Conservation (phyloP, 2,113 vertebrate genomes). For the Ceyx cyanopectus region DNA sequence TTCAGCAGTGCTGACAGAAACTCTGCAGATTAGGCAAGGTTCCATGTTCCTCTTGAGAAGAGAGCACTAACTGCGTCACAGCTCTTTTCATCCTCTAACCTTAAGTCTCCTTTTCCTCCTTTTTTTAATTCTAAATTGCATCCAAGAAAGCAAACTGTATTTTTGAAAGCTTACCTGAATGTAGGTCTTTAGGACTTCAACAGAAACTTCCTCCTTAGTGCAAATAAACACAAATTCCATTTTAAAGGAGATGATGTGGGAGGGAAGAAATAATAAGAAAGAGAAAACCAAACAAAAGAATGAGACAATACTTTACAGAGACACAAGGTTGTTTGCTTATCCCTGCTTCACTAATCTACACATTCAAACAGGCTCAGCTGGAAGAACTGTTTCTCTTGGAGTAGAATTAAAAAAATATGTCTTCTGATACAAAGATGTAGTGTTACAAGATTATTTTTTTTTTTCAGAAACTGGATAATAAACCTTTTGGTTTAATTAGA, state of each 20-base stretch:
- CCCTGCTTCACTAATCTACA: background rate
- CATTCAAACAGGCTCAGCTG: background rate
- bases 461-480: background rate
- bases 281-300: background rate
- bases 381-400: background rate
- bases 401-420: background rate
- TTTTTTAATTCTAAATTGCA: background rate
- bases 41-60: background rate
- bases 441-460: background rate
- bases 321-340: background rate
- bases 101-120: background rate
- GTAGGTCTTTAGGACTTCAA: slow-evolving; percentile 89
- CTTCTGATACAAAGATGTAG: background rate
- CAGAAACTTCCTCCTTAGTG: slow-evolving; percentile 87
- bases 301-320: background rate
- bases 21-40: background rate
- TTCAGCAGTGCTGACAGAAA: background rate
- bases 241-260: background rate
- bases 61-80: background rate
- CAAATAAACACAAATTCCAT: slow-evolving; percentile 35
- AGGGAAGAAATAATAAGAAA: background rate
- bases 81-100: background rate
- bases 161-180: slow-evolving; percentile 81
- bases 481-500: background rate
- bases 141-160: background rate